Evolutionary conservation across 2,888 invertebrate genomes (phyloP).

Genomic region (Philereme transversata): DNA sequence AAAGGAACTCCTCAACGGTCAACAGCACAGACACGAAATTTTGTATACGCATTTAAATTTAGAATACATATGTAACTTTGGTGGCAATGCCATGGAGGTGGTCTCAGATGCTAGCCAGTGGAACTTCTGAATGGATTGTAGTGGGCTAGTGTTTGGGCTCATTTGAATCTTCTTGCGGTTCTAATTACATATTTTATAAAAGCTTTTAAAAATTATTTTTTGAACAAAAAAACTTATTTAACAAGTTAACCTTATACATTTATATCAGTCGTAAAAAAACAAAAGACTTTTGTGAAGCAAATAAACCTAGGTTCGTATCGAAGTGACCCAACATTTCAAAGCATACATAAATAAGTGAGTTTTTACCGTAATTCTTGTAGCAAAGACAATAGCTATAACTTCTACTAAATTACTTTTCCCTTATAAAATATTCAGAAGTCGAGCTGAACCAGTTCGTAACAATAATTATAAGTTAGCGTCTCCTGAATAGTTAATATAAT

Average conservation of each 20-base stretch:
- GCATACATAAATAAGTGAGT: slow-evolving; percentile 47
- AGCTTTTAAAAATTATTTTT: no score
- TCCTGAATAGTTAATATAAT: slow-evolving; percentile 37
- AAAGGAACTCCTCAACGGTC: no score
- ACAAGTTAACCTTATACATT: neutral
- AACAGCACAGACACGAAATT: no score
- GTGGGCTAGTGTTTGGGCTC: no score
- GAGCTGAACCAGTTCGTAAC: slow-evolving; percentile 43
- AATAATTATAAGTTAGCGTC: slow-evolving; percentile 45
- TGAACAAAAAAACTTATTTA: no score
- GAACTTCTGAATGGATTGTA: no score
- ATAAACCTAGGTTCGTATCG: slow-evolving; percentile 13
- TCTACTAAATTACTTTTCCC: slow-evolving; percentile 47
- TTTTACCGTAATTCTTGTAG: slow-evolving; percentile 44
- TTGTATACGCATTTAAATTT: no score
- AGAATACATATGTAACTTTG: no score
- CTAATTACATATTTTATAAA: no score
- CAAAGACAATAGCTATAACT: slow-evolving; percentile 45
- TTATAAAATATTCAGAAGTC: slow-evolving; percentile 52
- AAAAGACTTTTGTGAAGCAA: slow-evolving; percentile 2
- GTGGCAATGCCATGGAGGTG: no score
- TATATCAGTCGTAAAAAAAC: neutral
- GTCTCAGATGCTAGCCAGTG: no score
- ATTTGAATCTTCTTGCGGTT: no score
- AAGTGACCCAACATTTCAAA: slow-evolving; percentile 15